Evolutionary conservation across 2,797 vertebrate genomes (phyloP).

Genomic region (Hydrolagus colliei): DNA sequence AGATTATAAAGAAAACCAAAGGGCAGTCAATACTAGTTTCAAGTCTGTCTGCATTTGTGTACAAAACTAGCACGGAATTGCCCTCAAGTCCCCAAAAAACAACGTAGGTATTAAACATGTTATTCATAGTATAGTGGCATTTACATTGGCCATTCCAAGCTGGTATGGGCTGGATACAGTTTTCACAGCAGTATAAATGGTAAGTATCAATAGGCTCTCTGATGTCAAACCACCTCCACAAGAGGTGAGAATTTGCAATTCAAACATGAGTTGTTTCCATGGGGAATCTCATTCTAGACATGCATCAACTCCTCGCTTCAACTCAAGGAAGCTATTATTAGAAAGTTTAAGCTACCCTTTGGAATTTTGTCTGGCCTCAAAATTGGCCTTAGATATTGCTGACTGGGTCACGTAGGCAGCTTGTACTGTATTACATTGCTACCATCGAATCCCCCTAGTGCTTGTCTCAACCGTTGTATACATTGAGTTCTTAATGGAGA

Average conservation of each 20-base stretch:
- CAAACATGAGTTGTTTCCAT: slow-evolving; percentile 3
- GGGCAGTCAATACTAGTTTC: not conserved
- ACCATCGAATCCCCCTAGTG: not conserved
- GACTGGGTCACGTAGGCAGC: not conserved
- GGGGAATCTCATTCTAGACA: not conserved
- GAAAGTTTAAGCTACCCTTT: not conserved
- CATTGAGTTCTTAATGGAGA: not conserved
- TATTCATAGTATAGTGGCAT: not conserved
- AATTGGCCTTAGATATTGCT: not conserved
- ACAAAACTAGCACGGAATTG: not conserved
- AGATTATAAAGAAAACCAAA: not conserved
- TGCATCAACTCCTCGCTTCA: not conserved
- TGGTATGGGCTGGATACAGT: not conserved
- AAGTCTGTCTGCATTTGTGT: not conserved
- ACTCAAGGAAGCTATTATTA: slow-evolving; percentile 11
- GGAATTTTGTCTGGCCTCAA: not conserved
- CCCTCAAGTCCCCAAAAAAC: not conserved
- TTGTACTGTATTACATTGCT: not conserved
- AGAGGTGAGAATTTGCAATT: slow-evolving; percentile 4
- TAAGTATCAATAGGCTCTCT: not conserved
- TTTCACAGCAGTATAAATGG: not conserved
- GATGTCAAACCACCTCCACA: not conserved
- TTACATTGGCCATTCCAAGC: slow-evolving; percentile 2
- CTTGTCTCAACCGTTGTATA: not conserved
- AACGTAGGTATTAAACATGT: too few species aligned